Conservation (phyloP, 2,888 invertebrate species). For the Meandrusa payeni region DNA sequence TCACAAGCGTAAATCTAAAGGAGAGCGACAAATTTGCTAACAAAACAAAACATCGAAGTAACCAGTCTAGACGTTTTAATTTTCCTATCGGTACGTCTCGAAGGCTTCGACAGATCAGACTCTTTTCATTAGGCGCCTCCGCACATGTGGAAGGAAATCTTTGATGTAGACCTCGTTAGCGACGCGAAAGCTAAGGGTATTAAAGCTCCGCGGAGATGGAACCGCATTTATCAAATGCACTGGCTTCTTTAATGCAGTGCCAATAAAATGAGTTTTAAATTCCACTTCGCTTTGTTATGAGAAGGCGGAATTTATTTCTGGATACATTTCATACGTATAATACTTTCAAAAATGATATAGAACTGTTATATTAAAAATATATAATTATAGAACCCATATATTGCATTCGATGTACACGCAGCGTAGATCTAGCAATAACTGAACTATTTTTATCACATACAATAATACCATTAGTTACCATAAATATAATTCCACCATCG, state of each 20-base stretch:
- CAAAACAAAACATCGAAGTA: constrained; percentile 58
- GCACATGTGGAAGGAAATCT: constrained; percentile 67
- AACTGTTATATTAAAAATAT: too few species aligned
- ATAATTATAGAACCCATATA: too few species aligned
- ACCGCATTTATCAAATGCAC: constrained; percentile 32
- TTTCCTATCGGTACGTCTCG: constrained; percentile 70
- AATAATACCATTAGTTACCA: too few species aligned
- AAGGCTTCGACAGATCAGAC: constrained; percentile 61
- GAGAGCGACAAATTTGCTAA: constrained; percentile 39
- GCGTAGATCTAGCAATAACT: too few species aligned
- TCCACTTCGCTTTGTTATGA: not conserved
- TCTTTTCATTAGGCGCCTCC: constrained; percentile 65
- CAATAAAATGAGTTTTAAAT: constrained; percentile 8
- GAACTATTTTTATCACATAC: too few species aligned
- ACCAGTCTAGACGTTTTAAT: constrained; percentile 77
- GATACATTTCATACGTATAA: too few species aligned
- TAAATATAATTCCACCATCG: too few species aligned
- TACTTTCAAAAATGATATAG: too few species aligned
- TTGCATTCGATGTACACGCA: too few species aligned
- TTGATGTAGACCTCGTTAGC: constrained; percentile 71
- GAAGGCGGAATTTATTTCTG: not conserved
- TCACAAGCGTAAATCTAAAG: not conserved
- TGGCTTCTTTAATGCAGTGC: constrained; percentile 23
- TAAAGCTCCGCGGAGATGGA: constrained; percentile 39
- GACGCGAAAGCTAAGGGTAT: constrained; percentile 54